phyloP scores from a whole-genome alignment of 2,888 invertebrate genomes.

The Orgyia antiqua region DNA sequence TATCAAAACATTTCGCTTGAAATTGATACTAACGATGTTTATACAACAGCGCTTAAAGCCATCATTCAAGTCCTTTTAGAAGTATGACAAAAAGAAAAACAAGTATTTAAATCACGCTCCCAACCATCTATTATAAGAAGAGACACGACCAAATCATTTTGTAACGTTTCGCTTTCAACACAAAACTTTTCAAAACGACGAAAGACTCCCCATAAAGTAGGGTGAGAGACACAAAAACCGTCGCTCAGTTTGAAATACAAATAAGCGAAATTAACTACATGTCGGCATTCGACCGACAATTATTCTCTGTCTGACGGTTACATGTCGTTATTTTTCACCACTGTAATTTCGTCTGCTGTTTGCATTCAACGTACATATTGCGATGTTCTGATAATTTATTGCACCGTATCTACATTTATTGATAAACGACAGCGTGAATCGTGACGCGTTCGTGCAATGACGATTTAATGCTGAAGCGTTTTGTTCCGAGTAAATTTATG shows the following conservation, averaged over 20 bases:
- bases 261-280: slow-evolving; percentile 58
- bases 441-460: slow-evolving; percentile 34
- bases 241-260: slow-evolving; percentile 40
- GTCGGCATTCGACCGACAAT: slow-evolving; percentile 49
- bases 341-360: slow-evolving; percentile 58
- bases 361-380: slow-evolving; percentile 48
- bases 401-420: slow-evolving; percentile 53
- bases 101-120: slow-evolving; percentile 17
- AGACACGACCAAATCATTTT: slow-evolving; percentile 25
- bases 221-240: slow-evolving; percentile 12
- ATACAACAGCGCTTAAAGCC: not conserved
- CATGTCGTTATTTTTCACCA: slow-evolving; percentile 52
- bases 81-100: slow-evolving; percentile 18
- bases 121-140: slow-evolving; percentile 23
- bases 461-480: slow-evolving; percentile 37
- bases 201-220: slow-evolving; percentile 13
- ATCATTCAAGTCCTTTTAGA: slow-evolving; percentile 11
- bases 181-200: slow-evolving; percentile 16
- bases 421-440: slow-evolving; percentile 43
- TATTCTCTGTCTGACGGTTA: slow-evolving; percentile 51
- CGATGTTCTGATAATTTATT: slow-evolving; percentile 52
- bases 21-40: not conserved
- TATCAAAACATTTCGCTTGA: not conserved
- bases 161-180: slow-evolving; percentile 13
- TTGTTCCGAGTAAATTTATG: slow-evolving; percentile 35